Conservation (phyloP, 2,113 vertebrate species). For the Dunckerocampus dactyliophorus region DNA sequence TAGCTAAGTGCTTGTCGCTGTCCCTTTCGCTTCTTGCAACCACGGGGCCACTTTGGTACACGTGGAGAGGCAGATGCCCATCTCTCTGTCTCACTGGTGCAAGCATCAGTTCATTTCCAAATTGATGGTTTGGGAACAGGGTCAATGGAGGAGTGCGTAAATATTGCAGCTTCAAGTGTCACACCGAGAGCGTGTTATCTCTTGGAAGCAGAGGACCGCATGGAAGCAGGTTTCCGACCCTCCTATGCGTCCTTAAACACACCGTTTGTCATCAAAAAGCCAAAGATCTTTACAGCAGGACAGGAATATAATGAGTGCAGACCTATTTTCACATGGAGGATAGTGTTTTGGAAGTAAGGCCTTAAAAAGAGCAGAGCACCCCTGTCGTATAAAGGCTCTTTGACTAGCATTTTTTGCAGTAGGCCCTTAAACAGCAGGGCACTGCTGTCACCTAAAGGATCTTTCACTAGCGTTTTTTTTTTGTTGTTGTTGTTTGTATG, state of each 20-base stretch:
- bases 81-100: constrained; percentile 5
- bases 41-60: constrained; percentile 12
- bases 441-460: too few species aligned
- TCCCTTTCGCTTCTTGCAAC: constrained; percentile 51
- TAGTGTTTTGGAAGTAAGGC: too few species aligned
- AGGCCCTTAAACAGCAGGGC: too few species aligned
- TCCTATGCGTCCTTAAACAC: not conserved
- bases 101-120: constrained; percentile 31
- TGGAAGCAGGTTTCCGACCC: too few species aligned
- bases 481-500: too few species aligned
- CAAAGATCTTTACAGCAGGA: too few species aligned
- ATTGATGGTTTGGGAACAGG: constrained; percentile 10
- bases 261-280: not conserved
- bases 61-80: constrained; percentile 48
- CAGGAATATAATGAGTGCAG: too few species aligned
- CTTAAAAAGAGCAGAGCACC: too few species aligned
- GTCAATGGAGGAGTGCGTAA: constrained; percentile 28
- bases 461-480: too few species aligned
- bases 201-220: not conserved
- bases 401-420: too few species aligned
- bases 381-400: too few species aligned
- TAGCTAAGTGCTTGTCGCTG: constrained; percentile 65
- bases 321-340: too few species aligned
- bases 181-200: not conserved
- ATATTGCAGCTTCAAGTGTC: constrained; percentile 22